Percentiles rank a stretch among this genome's conserved stretches.
phyloP scores from a whole-genome alignment of 2,888 invertebrate species.

The Thecocarcelia acutangulata region DNA sequence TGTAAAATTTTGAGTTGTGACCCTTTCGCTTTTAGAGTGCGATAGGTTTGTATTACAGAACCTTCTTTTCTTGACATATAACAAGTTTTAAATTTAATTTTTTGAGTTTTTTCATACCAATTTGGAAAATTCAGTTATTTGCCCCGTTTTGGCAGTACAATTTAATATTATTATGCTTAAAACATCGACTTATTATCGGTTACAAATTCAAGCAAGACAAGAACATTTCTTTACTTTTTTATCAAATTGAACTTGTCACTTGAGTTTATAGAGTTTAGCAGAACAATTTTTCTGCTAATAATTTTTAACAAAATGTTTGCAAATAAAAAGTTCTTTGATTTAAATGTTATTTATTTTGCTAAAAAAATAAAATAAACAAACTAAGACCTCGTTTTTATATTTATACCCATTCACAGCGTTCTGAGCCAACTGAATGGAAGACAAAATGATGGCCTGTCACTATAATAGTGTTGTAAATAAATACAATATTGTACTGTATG shows the following conservation, averaged over 20 bases:
- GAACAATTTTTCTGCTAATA: background rate
- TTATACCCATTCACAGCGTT: constrained; percentile 40
- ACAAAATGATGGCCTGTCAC: constrained; percentile 59
- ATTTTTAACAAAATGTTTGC: background rate
- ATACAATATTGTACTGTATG: constrained; percentile 57
- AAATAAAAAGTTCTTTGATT: constrained; percentile 6
- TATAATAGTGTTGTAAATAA: constrained; percentile 64
- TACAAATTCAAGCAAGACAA: too few relatives aligned
- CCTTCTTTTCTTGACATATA: too few relatives aligned
- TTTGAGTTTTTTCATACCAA: too few relatives aligned
- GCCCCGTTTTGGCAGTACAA: too few relatives aligned
- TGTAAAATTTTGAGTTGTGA: too few relatives aligned
- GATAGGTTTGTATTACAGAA: too few relatives aligned
- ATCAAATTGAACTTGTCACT: background rate
- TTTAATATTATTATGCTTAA: too few relatives aligned
- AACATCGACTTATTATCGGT: too few relatives aligned
- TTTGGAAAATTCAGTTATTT: too few relatives aligned
- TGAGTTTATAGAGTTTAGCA: background rate
- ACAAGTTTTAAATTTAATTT: too few relatives aligned
- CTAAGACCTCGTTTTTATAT: constrained; percentile 22
- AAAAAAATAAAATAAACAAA: background rate
- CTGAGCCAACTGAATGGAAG: constrained; percentile 43
- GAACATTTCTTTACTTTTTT: background rate
- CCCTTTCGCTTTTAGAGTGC: too few relatives aligned
- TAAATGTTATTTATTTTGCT: constrained; percentile 5